Conservation (phyloP, 2,113 vertebrate species). For the Ochotona princeps region DNA sequence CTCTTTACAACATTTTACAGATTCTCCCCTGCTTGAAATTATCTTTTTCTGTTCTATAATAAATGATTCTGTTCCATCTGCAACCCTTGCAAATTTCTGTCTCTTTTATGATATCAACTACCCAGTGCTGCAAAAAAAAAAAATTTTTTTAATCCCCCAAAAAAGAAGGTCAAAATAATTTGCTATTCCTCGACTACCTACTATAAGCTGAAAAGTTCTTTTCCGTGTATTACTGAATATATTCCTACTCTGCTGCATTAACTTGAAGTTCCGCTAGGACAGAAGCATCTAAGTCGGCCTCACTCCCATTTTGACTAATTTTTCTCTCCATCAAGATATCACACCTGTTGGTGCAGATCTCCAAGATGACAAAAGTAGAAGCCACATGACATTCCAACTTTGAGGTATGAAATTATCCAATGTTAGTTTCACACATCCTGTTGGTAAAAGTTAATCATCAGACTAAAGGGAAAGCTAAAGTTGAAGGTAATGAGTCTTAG, state of each 20-base stretch:
- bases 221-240: not conserved
- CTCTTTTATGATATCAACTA: not conserved
- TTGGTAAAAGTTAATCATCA: not conserved
- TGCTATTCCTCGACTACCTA: not conserved
- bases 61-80: not conserved
- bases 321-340: not conserved
- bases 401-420: not conserved
- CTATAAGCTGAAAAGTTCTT: not conserved
- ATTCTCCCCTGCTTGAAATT: not conserved
- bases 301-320: not conserved
- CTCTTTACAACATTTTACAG: not conserved
- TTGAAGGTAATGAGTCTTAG: not conserved
- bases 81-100: not conserved
- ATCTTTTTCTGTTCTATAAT: not conserved
- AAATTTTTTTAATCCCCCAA: not conserved
- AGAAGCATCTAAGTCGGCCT: not conserved
- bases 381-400: not conserved
- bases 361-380: not conserved
- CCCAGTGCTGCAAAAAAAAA: not conserved
- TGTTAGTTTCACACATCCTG: not conserved
- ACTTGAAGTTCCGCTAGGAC: not conserved
- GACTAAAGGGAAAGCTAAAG: not conserved
- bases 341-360: not conserved
- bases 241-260: not conserved
- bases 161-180: not conserved